Evolutionary conservation across 2,113 vertebrate species (phyloP).

Genomic region (Isurus oxyrinchus): DNA sequence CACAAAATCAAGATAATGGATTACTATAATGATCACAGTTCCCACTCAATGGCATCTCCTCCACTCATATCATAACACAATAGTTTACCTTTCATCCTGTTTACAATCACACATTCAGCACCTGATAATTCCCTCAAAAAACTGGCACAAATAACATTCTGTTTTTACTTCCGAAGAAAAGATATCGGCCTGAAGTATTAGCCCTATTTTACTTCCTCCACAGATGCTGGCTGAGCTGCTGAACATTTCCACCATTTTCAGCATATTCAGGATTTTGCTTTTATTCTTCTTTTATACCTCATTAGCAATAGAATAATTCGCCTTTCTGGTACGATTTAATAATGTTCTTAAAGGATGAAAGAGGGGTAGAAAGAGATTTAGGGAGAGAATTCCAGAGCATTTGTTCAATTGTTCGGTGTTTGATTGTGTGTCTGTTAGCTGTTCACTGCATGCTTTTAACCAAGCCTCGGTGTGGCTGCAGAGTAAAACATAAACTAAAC

Average conservation of each 20-base stretch:
- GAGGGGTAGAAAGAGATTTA: background rate
- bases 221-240: too few species aligned
- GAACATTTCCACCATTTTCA: background rate
- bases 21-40: background rate
- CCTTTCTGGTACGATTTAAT: background rate
- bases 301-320: background rate
- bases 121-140: background rate
- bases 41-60: background rate
- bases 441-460: too few species aligned
- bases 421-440: too few species aligned
- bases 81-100: background rate
- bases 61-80: background rate
- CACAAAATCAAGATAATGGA: background rate
- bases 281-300: background rate
- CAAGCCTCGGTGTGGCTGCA: too few species aligned
- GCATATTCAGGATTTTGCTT: background rate
- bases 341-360: background rate
- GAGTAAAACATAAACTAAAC: background rate
- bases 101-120: background rate
- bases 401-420: too few species aligned
- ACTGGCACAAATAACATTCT: background rate
- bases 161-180: background rate
- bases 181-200: too few species aligned
- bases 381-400: background rate
- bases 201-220: too few species aligned